Base-by-base conservation (phyloP, 2,888 invertebrate species). In the Pterostichus madidus region DNA sequence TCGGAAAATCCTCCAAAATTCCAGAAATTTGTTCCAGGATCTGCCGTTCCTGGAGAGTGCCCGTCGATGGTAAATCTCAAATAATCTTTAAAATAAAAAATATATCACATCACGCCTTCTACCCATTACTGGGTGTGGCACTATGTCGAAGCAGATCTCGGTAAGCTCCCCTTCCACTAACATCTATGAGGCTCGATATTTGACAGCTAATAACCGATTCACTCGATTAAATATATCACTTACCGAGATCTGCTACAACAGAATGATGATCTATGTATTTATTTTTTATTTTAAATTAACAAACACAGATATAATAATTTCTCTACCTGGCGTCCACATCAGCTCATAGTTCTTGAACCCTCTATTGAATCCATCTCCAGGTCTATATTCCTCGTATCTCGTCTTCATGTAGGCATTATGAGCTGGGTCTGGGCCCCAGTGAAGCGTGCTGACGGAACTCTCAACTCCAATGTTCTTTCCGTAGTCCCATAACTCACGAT, bases 1-100 rank as follows among this genome's bases (percentile, higher is more conserved):
- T 89, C 88, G n/a, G 84, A 85, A 83, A 90, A 89, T 0, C 86
- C 88, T 17, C 90, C 90, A 17, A 89, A 85, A 64, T 89, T 88
- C 90, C 90, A 90, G 87, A 91, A 90, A 53, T 86, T 86, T 7
- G 83, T 86, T 5, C 86, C 86, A 10, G 87, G 88, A 5, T 84
- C 80, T 1, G 86, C 84, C 7, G 84, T 84, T 32, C 87, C 87
- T 2, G 86, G 59, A 31, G 84, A 84, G 4, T 68, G 82, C 39
- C 85, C 85, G 76, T 89, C 88, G 6, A 88, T 13, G 35, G 79
- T 85, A 83, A 87, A 87, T 53, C 79, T 85, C 7, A 87, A 82
- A 61, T 84, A 84, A 49, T 85, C 71, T 79, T 24, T 24, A 79
- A 79, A 52, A 32, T 56, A 56, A 17, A 7, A 56, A n/a, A n/a